Base-by-base conservation (phyloP, 2,888 invertebrate genomes). In the Acrobeloides nanus region DNA sequence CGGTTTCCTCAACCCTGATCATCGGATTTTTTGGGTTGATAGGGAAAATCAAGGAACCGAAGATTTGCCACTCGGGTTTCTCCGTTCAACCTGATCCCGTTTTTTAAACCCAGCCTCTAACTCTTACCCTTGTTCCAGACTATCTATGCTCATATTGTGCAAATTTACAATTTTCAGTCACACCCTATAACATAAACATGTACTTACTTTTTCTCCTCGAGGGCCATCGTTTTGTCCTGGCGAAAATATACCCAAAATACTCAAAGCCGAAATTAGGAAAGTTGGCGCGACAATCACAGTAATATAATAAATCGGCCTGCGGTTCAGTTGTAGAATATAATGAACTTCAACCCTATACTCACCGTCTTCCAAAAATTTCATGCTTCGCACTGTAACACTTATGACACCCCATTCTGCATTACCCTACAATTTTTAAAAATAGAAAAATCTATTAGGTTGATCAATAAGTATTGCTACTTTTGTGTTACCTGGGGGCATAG, bases 201-300 rank as follows among this genome's bases (percentile, higher is more conserved):
- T 17, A 15, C 12, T n/a, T 4, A 59, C 59, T 52, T 67, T 68
- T 38, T 68, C 68, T 43, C 58, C 62, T 15, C 68, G 51, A 7
- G 66, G 66, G 7, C 65, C 66, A 50, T 65, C 64, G 40, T 59
- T 62, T 8, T 53, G 51, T 12, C 64, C 65, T 1, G 66, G 65
- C n/a, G 60, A 57, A 56, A 68, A 68, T 25, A 68, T 67, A 20
- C 68, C 68, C 25, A 68, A 45, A 34, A 68, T 68, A 15, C 61
- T 61, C 3, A 68, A 48, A 5, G 66, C 64, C 0, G 67, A 67
- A 17, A 68, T 68, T 27, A 68, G 48, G 41, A 67, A 68, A 5
- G 61, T 66, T 4, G 68, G 68, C 3, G 61, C 66, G 6, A 68
- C 68, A 33, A 68, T 66, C 20, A 68, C 68, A 3, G 66, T 67